Conservation (phyloP, 2,113 vertebrate species). For the Onychostruthus taczanowskii region DNA sequence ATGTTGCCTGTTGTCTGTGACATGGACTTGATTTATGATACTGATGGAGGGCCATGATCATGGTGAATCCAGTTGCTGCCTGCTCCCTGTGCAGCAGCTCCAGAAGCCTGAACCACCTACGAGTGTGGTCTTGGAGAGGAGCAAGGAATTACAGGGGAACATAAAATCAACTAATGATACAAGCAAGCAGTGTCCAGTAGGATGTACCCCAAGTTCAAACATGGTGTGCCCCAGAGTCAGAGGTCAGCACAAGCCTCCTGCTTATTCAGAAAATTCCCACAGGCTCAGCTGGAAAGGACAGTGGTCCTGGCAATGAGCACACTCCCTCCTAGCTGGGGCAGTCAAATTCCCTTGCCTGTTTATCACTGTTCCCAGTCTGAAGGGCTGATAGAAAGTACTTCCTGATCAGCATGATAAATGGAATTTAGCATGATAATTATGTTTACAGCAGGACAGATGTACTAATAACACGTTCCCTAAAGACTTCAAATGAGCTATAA, state of each 20-base stretch:
- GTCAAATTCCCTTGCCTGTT: not conserved
- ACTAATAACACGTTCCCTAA: conserved; percentile 40
- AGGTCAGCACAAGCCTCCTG: rapidly evolving
- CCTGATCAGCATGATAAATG: conserved; percentile 53
- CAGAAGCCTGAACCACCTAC: not conserved
- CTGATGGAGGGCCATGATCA: not conserved
- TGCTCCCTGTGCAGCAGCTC: not conserved
- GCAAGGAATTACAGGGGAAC: not conserved
- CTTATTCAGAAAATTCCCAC: not conserved
- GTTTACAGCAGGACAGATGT: conserved; percentile 52
- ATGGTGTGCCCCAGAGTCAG: not conserved
- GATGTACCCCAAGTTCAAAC: not conserved
- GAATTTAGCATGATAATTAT: conserved; percentile 48
- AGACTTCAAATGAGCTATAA: conserved; percentile 49
- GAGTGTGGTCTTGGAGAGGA: not conserved
- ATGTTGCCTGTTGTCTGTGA: not conserved
- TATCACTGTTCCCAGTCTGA: not conserved
- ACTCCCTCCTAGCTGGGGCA: rapidly evolving
- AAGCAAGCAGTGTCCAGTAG: not conserved
- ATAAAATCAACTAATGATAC: not conserved
- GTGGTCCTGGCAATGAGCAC: not conserved
- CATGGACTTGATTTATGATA: not conserved
- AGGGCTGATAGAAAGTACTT: conserved; percentile 3
- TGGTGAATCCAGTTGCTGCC: not conserved
- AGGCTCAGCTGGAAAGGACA: not conserved